Conservation (phyloP, 2,797 vertebrate species). For the Xenopus petersii region DNA sequence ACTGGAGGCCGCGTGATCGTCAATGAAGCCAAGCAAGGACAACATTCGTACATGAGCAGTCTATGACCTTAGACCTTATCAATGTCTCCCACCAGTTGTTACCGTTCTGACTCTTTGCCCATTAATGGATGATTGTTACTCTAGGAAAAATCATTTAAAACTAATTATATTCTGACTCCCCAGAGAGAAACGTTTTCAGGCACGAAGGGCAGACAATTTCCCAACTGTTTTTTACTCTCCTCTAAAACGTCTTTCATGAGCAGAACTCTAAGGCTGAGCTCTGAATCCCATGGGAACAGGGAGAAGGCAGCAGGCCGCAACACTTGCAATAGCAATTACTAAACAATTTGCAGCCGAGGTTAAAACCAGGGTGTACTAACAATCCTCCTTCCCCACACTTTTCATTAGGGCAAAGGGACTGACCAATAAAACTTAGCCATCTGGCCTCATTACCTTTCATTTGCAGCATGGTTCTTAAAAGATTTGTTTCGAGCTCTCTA, state of each 20-base stretch:
- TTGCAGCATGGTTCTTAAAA: neutral
- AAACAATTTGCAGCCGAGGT: neutral
- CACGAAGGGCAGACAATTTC: neutral
- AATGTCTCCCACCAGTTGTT: constrained; percentile 5
- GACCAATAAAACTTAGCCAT: neutral
- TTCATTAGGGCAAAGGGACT: constrained; percentile 20
- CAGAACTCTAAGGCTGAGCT: neutral
- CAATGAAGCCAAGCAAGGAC: too few relatives aligned
- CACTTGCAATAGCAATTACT: constrained; percentile 17
- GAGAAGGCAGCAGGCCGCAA: constrained; percentile 9
- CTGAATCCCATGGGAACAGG: neutral
- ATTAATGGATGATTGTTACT: constrained; percentile 28
- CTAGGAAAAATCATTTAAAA: constrained; percentile 41
- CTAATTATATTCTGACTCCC: constrained; percentile 28
- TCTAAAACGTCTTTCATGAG: neutral
- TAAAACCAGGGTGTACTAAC: constrained; percentile 12
- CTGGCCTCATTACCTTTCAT: constrained; percentile 26
- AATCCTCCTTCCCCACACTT: constrained; percentile 4
- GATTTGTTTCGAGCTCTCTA: too few relatives aligned
- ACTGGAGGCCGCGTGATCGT: too few relatives aligned
- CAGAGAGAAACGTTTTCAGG: neutral
- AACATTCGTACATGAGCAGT: too few relatives aligned
- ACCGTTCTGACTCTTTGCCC: constrained; percentile 2
- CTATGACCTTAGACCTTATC: too few relatives aligned
- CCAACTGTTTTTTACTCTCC: neutral